phyloP scores from a whole-genome alignment of 2,797 vertebrate species.

The Rhinoraja longicauda region DNA sequence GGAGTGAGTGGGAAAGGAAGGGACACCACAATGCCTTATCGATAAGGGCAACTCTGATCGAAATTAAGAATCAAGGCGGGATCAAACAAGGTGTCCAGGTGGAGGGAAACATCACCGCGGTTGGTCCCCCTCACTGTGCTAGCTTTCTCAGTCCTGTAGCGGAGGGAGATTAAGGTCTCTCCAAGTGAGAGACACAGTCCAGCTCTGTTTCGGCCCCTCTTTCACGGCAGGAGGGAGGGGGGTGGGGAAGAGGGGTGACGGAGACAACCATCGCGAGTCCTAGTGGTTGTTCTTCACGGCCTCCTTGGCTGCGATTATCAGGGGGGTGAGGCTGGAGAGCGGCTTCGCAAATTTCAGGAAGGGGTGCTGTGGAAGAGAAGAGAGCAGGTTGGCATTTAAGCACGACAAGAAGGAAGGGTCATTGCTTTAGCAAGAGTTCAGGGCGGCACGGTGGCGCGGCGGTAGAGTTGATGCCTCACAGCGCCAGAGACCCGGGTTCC shows the following conservation, averaged over 20 bases:
- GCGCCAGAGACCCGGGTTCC: too few relatives aligned
- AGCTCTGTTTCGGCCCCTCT: background rate
- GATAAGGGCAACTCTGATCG: background rate
- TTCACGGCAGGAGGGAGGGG: slow-evolving; percentile 24
- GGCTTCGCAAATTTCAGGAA: slow-evolving; percentile 88
- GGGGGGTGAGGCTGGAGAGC: slow-evolving; percentile 79
- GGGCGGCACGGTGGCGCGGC: too few relatives aligned
- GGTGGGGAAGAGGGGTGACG: slow-evolving; percentile 16
- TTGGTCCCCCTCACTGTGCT: background rate
- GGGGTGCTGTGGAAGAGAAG: slow-evolving; percentile 65
- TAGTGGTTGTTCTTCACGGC: slow-evolving; percentile 92
- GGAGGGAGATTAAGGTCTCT: slow-evolving; percentile 4
- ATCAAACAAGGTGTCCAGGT: slow-evolving; percentile 6
- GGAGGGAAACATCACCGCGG: background rate
- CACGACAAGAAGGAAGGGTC: too few relatives aligned
- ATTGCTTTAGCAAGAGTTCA: too few relatives aligned
- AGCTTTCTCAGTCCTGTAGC: slow-evolving; percentile 11
- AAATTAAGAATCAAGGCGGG: slow-evolving; percentile 19
- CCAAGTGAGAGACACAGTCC: slow-evolving; percentile 17
- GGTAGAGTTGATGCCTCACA: too few relatives aligned
- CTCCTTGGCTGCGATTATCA: slow-evolving; percentile 84
- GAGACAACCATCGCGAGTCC: slow-evolving; percentile 40
- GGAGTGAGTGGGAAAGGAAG: background rate
- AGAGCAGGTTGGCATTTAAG: background rate
- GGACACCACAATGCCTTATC: slow-evolving; percentile 1